Evolutionary conservation across 2,797 vertebrate species (phyloP), one percentile per base, ranked within the genome.

Genomic region (Sebastes hubbsi): DNA sequence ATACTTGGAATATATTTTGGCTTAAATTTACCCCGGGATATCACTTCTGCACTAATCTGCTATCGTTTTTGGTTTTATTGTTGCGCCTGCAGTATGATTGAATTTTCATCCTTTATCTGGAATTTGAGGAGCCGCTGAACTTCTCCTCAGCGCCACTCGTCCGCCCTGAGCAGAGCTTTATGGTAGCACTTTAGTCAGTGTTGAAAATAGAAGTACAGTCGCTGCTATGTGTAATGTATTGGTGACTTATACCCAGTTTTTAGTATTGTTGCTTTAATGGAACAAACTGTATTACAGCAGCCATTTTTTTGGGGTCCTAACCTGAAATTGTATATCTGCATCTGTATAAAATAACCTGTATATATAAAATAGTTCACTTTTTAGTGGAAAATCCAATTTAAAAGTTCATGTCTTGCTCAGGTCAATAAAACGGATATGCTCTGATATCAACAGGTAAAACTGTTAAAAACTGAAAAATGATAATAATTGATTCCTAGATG

Each of bases 81-180:
- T 81, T 79, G 83, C 73, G 87, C 85, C 85, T 81, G 70, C 77
- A 84, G 85, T 77, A 82, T 87, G 83, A 88, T 87, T 88, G 72
- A 75, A 89, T 89, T 90, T 85, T 52, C 78, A 70, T 76, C 78
- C 79, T 77, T 83, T 72, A 83, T 80, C 64, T 85, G 77, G 77
- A 90, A 85, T 79, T 85, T 74, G 64, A 90, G 80, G 78, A 81
- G 82, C 62, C 30, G n/a, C 60, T 83, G 76, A 86, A 85, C 63
- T 75, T 77, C 80, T 72, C 55, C 72, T 78, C 61, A 5, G 77
- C 18, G 8, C 69, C 82, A 20, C 75, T 73, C 36, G 2, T 24
- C 64, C 24, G 72, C 85, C 85, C 60, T n/a, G 65, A 87, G 86
- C 78, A 16, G 25, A 75, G 55, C 60, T 27, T 77, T 82, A 81